Evolutionary conservation across 2,888 invertebrate genomes (phyloP).

Genomic region (Meloe dianella): DNA sequence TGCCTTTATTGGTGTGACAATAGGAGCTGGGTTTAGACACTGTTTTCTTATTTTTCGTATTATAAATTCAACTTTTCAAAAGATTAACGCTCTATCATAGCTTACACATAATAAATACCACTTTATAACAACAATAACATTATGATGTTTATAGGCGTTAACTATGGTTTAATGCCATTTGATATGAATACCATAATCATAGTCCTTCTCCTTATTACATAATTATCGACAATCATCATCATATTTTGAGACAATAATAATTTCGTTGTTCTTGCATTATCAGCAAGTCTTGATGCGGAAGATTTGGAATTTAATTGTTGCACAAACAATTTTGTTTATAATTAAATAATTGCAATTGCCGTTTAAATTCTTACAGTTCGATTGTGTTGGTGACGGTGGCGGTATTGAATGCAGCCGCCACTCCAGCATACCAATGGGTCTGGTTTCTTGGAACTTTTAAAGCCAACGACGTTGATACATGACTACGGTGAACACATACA

Average conservation of each 20-base stretch:
- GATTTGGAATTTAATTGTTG: background rate
- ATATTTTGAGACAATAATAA: background rate
- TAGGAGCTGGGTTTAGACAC: background rate
- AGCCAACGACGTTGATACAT: slow-evolving; percentile 45
- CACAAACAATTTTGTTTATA: background rate
- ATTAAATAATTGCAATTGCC: background rate
- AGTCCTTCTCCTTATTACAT: background rate
- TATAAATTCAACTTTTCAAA: background rate
- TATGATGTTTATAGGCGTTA: background rate
- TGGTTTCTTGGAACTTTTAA: slow-evolving; percentile 43
- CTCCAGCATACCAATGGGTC: slow-evolving; percentile 32
- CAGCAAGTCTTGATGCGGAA: background rate
- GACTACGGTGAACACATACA: slow-evolving; percentile 35
- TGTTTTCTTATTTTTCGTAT: background rate
- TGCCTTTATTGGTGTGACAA: slow-evolving; percentile 26
- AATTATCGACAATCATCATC: background rate
- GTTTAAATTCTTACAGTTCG: background rate
- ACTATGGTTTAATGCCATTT: slow-evolving; percentile 1
- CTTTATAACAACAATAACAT: slow-evolving; percentile 2
- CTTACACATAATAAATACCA: slow-evolving; percentile 2
- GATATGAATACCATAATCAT: slow-evolving; percentile 2
- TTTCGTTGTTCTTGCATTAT: background rate
- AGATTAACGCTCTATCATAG: background rate
- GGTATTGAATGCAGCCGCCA: slow-evolving; percentile 20
- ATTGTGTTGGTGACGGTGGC: slow-evolving; percentile 12